phyloP scores from a whole-genome alignment of 2,888 invertebrate genomes.

The Colletes collaris region DNA sequence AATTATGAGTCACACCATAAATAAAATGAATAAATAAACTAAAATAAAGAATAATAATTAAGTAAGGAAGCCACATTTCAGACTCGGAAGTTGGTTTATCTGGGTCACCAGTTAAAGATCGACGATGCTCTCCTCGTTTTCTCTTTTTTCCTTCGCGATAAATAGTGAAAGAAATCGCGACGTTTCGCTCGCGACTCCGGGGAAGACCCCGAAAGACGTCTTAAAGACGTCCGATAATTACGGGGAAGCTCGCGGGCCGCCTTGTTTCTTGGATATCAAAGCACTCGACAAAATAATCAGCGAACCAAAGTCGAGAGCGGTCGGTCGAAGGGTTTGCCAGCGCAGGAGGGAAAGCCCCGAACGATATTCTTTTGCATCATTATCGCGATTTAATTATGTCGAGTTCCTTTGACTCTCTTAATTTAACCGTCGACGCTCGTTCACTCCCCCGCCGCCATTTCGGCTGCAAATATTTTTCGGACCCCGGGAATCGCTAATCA shows the following conservation, averaged over 20 bases:
- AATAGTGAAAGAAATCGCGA: constrained; percentile 44
- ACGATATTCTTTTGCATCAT: constrained; percentile 78
- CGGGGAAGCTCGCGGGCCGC: constrained; percentile 65
- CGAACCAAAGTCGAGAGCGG: constrained; percentile 60
- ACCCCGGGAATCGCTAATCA: constrained; percentile 56
- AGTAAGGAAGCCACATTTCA: no score
- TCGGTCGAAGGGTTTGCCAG: constrained; percentile 64
- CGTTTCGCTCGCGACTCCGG: constrained; percentile 29
- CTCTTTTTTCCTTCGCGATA: neutral
- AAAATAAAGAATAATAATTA: no score
- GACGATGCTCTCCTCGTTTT: neutral
- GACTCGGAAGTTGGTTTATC: no score
- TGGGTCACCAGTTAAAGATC: no score
- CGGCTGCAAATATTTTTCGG: constrained; percentile 67
- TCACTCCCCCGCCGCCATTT: constrained; percentile 32
- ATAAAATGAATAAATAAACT: no score
- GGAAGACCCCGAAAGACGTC: constrained; percentile 44
- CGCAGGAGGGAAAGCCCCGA: constrained; percentile 38
- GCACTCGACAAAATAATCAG: constrained; percentile 75
- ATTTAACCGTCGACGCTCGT: constrained; percentile 64
- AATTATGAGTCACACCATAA: no score
- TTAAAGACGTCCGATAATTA: constrained; percentile 70
- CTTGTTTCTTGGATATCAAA: constrained; percentile 74
- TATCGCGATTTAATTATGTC: constrained; percentile 79
- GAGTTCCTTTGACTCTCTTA: constrained; percentile 78